Base-by-base conservation (phyloP, 2,797 vertebrate genomes). In the Poecilia wingei region DNA sequence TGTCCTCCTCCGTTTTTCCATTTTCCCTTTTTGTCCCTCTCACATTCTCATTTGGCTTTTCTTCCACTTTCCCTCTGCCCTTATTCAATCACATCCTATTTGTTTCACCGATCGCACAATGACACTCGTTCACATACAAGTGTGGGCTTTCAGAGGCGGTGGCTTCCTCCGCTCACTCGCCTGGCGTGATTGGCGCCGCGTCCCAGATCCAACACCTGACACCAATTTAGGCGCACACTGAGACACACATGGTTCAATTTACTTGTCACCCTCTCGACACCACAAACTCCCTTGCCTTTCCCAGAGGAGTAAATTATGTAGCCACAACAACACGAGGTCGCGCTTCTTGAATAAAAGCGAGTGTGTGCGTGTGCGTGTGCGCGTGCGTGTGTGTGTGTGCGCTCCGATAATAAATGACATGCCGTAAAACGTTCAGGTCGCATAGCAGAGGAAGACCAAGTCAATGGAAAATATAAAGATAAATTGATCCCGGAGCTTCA, bases 51-150 rank as follows among this genome's bases (percentile, higher is more conserved):
- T 89, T 82, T 73, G 72, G 39, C 70, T 86, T 77, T 72, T 31
- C 72, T 85, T 79, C 77, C 73, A 36, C 76, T 86, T 70, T 82
- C 81, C 46, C 82, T 85, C 61, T 88, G 92, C 82, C 88, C 93
- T 90, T 89, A 92, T 94, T 94, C 93, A 87, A 85, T 95, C 92
- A 90, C 89, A 84, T 93, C 83, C 71, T 69, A 85, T 95, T 93
- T 92, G 88, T 89, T 85, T 92, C 83, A 82, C 57, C 66, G 6
- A 61, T 80, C 85, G 75, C 81, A 75, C 82, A 70, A 16, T 7
- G 28, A 46, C 39, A 75, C 64, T 81, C 66, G 31, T 75, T 39
- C 47, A 6, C 69, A 77, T 87, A 66, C 57, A 49, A 36, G 70
- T 75, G 12, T 46, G 39, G 16, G 68, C 68, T 84, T 83, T 85